Evolutionary conservation across 1,140 invertebrate species (phyloP), one percentile per base, ranked within the genome.

Genomic region (Papilio xuthus): DNA sequence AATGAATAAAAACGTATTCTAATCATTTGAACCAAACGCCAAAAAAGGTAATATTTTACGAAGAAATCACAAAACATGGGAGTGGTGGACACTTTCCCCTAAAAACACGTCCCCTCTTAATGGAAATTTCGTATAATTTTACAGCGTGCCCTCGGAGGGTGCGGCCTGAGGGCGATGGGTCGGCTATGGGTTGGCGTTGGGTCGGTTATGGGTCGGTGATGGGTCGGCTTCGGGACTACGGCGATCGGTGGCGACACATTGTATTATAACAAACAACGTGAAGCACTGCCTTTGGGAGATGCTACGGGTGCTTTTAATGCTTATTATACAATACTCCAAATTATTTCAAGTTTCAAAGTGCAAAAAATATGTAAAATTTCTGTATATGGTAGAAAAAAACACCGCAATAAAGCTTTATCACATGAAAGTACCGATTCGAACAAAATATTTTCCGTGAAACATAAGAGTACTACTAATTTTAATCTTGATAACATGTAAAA

Each of bases 51-150:
- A 67, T 32, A 75, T 76, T 44, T 44, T 56, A 42, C 53, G 53
- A 69, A 23, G 69, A 47, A 47, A 80, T 50, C 42, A 67, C 77
- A 63, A 78, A 80, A 78, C 42, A 79, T 73, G 42, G 67, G 28
- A 75, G 69, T 70, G 60, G 79, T 79, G 20, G 71, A 32, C 15
- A 63, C 41, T 56, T 80, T 81, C 71, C 73, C 76, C 73, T 67
- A 56, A 70, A 42, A 81, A 79, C 73, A 56, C 79, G 80, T 80
- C 79, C 80, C 79, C 82, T 80, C 76, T 75, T 53, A 70, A 70
- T 79, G 80, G 78, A 83, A 84, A 82, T 82, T 78, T 78, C 56
- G 83, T 83, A 85, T 87, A 84, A 86, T 86, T 86, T 86, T 82
- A 85, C 82, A 83, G 81, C 60, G 75, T 44, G 71, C 81, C 83